phyloP scores from a whole-genome alignment of 2,113 vertebrate species.

The human (Homo sapiens) region DNA sequence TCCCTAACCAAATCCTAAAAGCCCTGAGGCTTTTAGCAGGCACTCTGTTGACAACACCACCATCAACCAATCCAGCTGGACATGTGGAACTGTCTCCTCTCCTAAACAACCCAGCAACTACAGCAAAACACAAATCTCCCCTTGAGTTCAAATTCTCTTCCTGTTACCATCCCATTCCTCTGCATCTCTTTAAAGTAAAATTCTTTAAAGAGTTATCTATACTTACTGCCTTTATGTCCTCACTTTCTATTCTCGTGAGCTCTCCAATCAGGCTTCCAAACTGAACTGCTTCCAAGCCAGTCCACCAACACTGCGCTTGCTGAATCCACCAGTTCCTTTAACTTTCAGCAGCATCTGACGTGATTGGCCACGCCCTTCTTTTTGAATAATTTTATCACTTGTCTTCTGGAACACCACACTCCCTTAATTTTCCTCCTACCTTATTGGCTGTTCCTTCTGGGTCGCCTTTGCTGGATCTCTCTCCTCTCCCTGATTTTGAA shows the following conservation, averaged over 20 bases:
- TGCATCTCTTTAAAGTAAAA: background rate
- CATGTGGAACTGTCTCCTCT: background rate
- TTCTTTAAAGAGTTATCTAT: background rate
- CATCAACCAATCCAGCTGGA: too few relatives aligned
- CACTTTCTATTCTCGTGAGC: background rate
- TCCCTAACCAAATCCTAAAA: background rate
- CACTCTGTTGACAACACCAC: too few relatives aligned
- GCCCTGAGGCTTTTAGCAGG: background rate
- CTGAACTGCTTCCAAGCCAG: background rate
- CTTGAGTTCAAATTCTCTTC: background rate
- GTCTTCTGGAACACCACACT: background rate
- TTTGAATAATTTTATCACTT: conserved; percentile 41
- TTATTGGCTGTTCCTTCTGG: conserved; percentile 45
- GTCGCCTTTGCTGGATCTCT: background rate
- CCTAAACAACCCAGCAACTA: background rate
- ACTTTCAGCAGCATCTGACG: background rate
- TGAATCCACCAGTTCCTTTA: background rate
- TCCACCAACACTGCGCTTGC: background rate
- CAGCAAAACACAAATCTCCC: background rate
- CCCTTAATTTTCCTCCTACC: background rate
- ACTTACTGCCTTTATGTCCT: background rate
- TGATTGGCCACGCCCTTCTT: background rate
- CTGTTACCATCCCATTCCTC: background rate
- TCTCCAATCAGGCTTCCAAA: background rate
- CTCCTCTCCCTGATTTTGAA: conserved; percentile 7